Percentiles rank a stretch among this genome's conserved stretches.
Evolutionary conservation across 2,888 invertebrate species (phyloP).

Genomic region (Pandemis corylana): DNA sequence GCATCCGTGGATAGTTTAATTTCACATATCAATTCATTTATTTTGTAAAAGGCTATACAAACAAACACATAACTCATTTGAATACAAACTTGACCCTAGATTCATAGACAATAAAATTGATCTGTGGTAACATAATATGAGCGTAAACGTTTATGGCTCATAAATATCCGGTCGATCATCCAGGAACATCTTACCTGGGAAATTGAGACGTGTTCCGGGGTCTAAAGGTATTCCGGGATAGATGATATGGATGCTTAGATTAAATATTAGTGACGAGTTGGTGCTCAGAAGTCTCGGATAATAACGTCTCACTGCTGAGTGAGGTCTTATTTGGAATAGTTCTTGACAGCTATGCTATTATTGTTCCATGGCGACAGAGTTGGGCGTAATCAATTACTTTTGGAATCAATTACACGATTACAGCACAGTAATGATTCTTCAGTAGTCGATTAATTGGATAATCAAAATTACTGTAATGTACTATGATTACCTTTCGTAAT

Average conservation of each 20-base stretch:
- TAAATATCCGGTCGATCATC: slow-evolving; percentile 66
- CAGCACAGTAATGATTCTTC: too few species aligned
- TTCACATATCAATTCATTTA: background rate
- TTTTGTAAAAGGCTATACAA: background rate
- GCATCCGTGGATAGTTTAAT: background rate
- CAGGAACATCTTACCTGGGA: slow-evolving; percentile 52
- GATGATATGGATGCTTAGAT: background rate
- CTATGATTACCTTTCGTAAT: too few species aligned
- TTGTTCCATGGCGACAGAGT: too few species aligned
- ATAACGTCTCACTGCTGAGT: too few species aligned
- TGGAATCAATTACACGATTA: too few species aligned
- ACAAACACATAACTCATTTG: slow-evolving; percentile 42
- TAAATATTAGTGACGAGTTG: too few species aligned
- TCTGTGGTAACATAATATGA: slow-evolving; percentile 69
- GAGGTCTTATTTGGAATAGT: too few species aligned
- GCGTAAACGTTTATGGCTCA: slow-evolving; percentile 71
- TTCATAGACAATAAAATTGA: slow-evolving; percentile 46
- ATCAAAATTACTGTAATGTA: too few species aligned
- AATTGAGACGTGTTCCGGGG: slow-evolving; percentile 59
- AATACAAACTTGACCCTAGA: slow-evolving; percentile 23
- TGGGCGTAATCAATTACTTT: too few species aligned
- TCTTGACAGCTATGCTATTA: too few species aligned
- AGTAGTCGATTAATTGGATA: too few species aligned
- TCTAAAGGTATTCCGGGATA: background rate
- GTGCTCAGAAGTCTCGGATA: too few species aligned